Evolutionary conservation across 2,888 invertebrate genomes (phyloP).

Genomic region (Plusia festucae): DNA sequence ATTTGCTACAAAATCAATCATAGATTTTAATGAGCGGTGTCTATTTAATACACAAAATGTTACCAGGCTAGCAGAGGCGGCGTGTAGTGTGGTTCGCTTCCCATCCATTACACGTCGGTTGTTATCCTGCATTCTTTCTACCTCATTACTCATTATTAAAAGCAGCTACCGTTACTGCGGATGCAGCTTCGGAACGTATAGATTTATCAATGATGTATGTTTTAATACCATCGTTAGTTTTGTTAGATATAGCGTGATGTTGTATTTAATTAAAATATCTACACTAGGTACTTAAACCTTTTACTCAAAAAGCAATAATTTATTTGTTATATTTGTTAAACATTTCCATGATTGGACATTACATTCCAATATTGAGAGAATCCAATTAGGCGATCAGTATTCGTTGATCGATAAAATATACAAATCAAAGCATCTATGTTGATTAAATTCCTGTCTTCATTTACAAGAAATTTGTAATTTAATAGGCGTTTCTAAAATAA

Average conservation of each 20-base stretch:
- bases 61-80: constrained; percentile 53
- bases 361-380: constrained; percentile 38
- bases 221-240: constrained; percentile 7
- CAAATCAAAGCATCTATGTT: constrained; percentile 40
- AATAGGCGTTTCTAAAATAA: constrained; percentile 40
- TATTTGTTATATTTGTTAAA: constrained; percentile 21
- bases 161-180: constrained; percentile 79
- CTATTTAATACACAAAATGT: constrained; percentile 65
- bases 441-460: constrained; percentile 50
- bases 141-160: constrained; percentile 86
- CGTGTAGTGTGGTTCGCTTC: constrained; percentile 57
- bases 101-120: constrained; percentile 70
- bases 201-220: constrained; percentile 42
- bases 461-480: constrained; percentile 33
- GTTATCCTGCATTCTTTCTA: constrained; percentile 78
- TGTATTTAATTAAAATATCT: neutral
- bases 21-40: constrained; percentile 72
- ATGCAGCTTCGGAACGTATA: constrained; percentile 60
- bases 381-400: constrained; percentile 39
- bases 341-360: constrained; percentile 23
- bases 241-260: neutral
- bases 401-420: constrained; percentile 53
- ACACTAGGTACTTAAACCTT: neutral
- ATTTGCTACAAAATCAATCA: constrained; percentile 81
- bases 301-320: neutral